These are phyloP conservation scores for Drosophila jambulina DNA, from an alignment of 1,140 invertebrate species.

Conservation along the genomic window DNA sequence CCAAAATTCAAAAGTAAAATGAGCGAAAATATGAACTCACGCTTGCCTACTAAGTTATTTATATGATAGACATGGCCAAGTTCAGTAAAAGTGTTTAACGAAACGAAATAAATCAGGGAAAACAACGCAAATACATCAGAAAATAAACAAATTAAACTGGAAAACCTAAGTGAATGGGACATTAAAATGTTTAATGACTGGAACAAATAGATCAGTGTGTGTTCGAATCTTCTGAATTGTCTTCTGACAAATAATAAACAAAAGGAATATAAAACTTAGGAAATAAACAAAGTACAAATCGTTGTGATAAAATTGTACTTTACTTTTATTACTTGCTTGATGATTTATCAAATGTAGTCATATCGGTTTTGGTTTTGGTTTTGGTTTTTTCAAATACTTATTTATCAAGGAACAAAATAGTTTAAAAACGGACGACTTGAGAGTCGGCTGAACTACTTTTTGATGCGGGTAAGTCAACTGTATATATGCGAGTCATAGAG, in stretches of 20 bases:
- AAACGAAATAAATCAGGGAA: constrained; percentile 50
- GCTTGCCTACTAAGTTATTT: constrained; percentile 48
- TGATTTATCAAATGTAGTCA: constrained; percentile 63
- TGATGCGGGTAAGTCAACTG: constrained; percentile 66
- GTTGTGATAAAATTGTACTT: constrained; percentile 53
- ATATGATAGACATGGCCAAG: constrained; percentile 46
- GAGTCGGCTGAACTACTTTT: constrained; percentile 65
- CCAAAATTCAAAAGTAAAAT: constrained; percentile 47
- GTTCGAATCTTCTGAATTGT: constrained; percentile 24
- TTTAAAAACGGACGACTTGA: constrained; percentile 51
- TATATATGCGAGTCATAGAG: constrained; percentile 63
- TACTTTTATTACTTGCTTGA: constrained; percentile 61
- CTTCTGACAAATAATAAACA: constrained; percentile 22
- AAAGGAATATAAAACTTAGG: constrained; percentile 15
- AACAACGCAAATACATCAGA: constrained; percentile 48
- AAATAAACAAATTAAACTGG: constrained; percentile 42
- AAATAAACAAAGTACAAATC: constrained; percentile 36
- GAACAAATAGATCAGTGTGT: constrained; percentile 44
- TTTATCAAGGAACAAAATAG: constrained; percentile 54
- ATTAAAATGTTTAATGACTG: constrained; percentile 54
- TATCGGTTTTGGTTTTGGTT: constrained; percentile 39
- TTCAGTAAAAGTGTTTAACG: constrained; percentile 50
- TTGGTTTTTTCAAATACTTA: constrained; percentile 34
- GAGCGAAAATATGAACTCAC: constrained; percentile 31
- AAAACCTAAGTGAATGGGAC: constrained; percentile 53